Percentiles rank a stretch among this genome's conserved stretches.
phyloP scores from a whole-genome alignment of 2,113 vertebrate species.

The Hemiscyllium ocellatum region DNA sequence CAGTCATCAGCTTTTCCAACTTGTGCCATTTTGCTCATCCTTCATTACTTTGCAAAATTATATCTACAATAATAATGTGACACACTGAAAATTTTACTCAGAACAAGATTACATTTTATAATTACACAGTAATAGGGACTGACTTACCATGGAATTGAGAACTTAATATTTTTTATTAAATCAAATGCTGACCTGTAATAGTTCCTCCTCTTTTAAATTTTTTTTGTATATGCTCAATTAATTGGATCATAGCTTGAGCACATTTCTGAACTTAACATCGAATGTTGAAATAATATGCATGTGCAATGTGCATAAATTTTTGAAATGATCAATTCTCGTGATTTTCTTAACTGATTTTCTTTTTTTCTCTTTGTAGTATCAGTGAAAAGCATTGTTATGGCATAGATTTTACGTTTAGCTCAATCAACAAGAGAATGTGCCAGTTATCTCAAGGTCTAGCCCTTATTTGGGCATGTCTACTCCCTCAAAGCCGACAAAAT shows the following conservation, averaged over 20 bases:
- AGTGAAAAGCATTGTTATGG: background rate
- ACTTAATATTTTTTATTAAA: conserved; percentile 28
- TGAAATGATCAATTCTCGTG: background rate
- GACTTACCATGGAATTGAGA: background rate
- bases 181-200: conserved; percentile 17
- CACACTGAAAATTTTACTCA: background rate
- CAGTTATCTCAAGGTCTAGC: background rate
- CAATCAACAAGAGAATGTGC: too few relatives aligned
- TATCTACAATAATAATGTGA: conserved; percentile 21
- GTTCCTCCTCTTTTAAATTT: conserved; percentile 28
- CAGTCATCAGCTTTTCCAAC: background rate
- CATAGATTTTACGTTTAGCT: background rate
- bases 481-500: background rate
- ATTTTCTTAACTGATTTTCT: background rate
- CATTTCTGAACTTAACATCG: background rate
- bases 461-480: background rate
- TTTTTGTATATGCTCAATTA: background rate
- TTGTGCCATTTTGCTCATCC: background rate
- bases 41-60: conserved; percentile 18
- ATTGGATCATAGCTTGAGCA: background rate
- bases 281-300: background rate
- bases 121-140: background rate
- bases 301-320: background rate
- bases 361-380: too few relatives aligned
- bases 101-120: conserved; percentile 16